These are phyloP conservation scores for rabbit (Oryctolagus cuniculus) DNA, from an alignment of 2,113 vertebrate genomes.

Conservation along the genomic window mOryCun1.1 NC_091435.1:68719501-68720000, in stretches of 20 bases:
- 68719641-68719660: background rate
- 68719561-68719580: background rate
- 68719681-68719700: slow-evolving; percentile 9
- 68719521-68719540: background rate
- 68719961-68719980: background rate
- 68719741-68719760: background rate
- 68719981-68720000: slow-evolving; percentile 19
- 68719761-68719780: background rate
- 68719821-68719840: background rate
- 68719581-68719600: slow-evolving; percentile 4
- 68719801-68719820: background rate
- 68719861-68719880: background rate
- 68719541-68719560: background rate
- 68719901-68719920: background rate
- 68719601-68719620: slow-evolving; percentile 1
- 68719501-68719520: background rate
- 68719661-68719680: background rate
- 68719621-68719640: background rate
- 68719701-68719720: background rate
- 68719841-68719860: background rate
- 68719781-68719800: background rate
- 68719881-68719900: background rate
- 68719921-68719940: background rate
- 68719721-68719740: slow-evolving; percentile 4
- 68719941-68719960: background rate